Conservation (phyloP, 1,140 invertebrate genomes). For the Mactra quadrangularis region DNA sequence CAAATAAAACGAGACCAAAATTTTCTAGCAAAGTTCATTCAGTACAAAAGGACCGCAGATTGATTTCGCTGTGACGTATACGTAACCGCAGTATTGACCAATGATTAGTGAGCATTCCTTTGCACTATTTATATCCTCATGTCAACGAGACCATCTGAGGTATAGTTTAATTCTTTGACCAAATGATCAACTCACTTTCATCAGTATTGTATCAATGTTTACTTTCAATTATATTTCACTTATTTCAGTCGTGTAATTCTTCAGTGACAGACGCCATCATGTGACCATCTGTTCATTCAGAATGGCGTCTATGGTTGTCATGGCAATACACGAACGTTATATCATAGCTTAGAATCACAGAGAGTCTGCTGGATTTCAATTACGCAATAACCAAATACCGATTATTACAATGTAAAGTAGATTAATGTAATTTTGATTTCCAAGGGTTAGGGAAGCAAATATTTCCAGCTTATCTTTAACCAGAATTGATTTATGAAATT, state of each 20-base stretch:
- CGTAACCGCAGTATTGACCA: slow-evolving; percentile 21
- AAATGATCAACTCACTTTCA: slow-evolving; percentile 6
- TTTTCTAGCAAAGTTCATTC: too few species aligned
- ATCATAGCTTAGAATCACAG: slow-evolving; percentile 17
- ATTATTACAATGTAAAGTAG: slow-evolving; percentile 44
- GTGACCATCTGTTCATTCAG: slow-evolving; percentile 39
- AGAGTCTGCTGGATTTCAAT: slow-evolving; percentile 25
- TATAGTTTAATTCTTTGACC: slow-evolving; percentile 19
- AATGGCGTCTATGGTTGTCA: slow-evolving; percentile 22
- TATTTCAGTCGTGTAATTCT: slow-evolving; percentile 43
- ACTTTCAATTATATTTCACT: slow-evolving; percentile 51
- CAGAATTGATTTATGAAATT: slow-evolving; percentile 25
- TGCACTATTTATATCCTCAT: slow-evolving; percentile 36
- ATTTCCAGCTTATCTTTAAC: slow-evolving; percentile 10
- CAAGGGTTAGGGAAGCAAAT: neutral
- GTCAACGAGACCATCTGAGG: slow-evolving; percentile 18
- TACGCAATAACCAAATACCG: slow-evolving; percentile 33
- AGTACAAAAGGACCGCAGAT: too few species aligned
- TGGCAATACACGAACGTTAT: slow-evolving; percentile 29
- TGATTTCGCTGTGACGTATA: too few species aligned
- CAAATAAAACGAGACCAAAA: too few species aligned
- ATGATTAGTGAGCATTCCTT: slow-evolving; percentile 16
- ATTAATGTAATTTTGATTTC: slow-evolving; percentile 38
- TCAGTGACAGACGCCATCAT: neutral
- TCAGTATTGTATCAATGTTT: slow-evolving; percentile 43